Evolutionary conservation across 2,797 vertebrate species (phyloP).

Genomic region (Artibeus lituratus): DNA sequence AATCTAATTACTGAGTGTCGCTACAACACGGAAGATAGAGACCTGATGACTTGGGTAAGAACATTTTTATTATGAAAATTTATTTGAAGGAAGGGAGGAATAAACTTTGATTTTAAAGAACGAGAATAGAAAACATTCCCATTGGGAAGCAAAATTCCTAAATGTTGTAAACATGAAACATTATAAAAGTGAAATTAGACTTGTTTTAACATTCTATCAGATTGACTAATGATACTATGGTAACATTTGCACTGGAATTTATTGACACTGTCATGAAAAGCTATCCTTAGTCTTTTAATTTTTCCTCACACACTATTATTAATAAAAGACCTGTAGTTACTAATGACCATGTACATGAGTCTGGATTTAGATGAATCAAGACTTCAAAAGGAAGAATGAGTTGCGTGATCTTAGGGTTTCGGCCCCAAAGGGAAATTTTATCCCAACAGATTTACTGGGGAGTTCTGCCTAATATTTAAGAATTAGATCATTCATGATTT

Average conservation of each 20-base stretch:
- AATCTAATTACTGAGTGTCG: conserved; percentile 90
- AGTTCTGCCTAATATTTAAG: neutral
- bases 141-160: neutral
- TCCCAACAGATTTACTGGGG: neutral
- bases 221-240: neutral
- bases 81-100: neutral
- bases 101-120: conserved; percentile 21
- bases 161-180: neutral
- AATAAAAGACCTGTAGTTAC: neutral
- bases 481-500: neutral
- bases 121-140: neutral
- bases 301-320: conserved; percentile 1
- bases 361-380: conserved; percentile 8
- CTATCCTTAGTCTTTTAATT: neutral
- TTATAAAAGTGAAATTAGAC: neutral
- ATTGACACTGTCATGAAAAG: neutral
- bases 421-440: neutral
- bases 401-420: neutral
- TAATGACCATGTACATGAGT: neutral
- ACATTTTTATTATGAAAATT: conserved; percentile 26
- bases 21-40: conserved; percentile 88
- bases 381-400: conserved; percentile 14
- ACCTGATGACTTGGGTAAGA: conserved; percentile 92
- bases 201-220: neutral
- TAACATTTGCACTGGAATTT: neutral